These are phyloP conservation scores for Salticus scenicus DNA, from an alignment of 2,888 invertebrate species.

Conservation along the genomic window DNA sequence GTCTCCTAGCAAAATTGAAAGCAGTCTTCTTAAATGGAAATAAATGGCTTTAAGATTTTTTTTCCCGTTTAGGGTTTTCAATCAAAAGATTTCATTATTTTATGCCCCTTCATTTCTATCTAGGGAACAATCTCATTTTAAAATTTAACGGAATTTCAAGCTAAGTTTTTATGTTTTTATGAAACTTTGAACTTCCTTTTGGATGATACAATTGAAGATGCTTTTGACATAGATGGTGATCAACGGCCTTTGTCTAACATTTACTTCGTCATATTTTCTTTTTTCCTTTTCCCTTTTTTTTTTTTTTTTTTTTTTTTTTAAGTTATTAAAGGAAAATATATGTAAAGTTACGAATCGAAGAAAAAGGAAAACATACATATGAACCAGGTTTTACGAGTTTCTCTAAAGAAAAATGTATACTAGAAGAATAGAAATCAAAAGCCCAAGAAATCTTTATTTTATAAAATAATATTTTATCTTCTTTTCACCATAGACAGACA, in stretches of 20 bases:
- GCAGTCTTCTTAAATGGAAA: slow-evolving; percentile 61
- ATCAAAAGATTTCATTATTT: slow-evolving; percentile 63
- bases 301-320: too few relatives aligned
- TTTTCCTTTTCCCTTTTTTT: too few relatives aligned
- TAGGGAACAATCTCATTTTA: slow-evolving; percentile 36
- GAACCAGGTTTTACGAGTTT: background rate
- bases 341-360: too few relatives aligned
- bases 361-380: background rate
- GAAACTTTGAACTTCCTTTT: background rate
- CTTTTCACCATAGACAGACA: background rate
- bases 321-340: too few relatives aligned
- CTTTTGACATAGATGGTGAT: background rate
- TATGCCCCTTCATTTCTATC: slow-evolving; percentile 7
- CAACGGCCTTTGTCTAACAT: too few relatives aligned
- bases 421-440: background rate
- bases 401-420: background rate
- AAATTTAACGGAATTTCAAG: slow-evolving; percentile 28
- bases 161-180: slow-evolving; percentile 7
- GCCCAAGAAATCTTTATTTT: background rate
- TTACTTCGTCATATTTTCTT: too few relatives aligned
- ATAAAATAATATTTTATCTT: background rate
- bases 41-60: slow-evolving; percentile 48
- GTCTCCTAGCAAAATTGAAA: slow-evolving; percentile 37
- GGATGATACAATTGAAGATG: background rate
- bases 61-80: slow-evolving; percentile 41